Evolutionary conservation across 2,797 vertebrate species (phyloP), one percentile per base, ranked within the genome.

Genomic region (Odontamblyopus lacepedii): DNA sequence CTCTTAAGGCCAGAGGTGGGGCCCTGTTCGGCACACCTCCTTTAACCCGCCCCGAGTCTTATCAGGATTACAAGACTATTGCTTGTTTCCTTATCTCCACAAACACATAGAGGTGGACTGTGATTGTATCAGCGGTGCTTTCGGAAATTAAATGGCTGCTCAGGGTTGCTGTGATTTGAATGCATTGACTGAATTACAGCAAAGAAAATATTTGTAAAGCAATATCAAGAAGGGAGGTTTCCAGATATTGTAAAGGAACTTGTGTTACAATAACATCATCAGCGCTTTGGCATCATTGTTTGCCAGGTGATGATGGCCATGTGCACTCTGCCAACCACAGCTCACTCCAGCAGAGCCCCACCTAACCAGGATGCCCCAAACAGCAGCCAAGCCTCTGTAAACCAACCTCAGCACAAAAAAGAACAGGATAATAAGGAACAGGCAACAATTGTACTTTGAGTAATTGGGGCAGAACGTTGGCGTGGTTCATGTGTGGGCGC

Each of bases 241-340:
- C 94, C 94, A 92, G 87, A 93, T 91, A 95, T 94, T 95, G 93
- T 94, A 72, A 75, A 72, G 71, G 69, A 26, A 84, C 67, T 65
- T 76, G 67, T 78, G 70, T 88, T 94, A 89, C 67, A 90, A 93
- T 78, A 93, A 93, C 92, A 92, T 74, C 89, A 92, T 92, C 89
- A 92, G 86, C 35, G 23, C 82, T 74, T 78, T 81, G 84, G 91
- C 85, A 81, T 85, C 81, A 88, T 90, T 92, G 90, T 92, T 92
- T 87, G 83, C 80, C 87, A 82, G 65, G 74, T 8, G 65, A 15
- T 86, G 86, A 91, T 83, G 85, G 82, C 76, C 63, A 70, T 84
- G 88, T 84, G 77, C 79, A 75, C 81, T 81, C 78, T 71, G 88
- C 87, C 84, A 91, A 73, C 84, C 84, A 84, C 89, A 77, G 69